Base-by-base conservation (phyloP, 1,140 invertebrate genomes). In the Drepana arcuata region DNA sequence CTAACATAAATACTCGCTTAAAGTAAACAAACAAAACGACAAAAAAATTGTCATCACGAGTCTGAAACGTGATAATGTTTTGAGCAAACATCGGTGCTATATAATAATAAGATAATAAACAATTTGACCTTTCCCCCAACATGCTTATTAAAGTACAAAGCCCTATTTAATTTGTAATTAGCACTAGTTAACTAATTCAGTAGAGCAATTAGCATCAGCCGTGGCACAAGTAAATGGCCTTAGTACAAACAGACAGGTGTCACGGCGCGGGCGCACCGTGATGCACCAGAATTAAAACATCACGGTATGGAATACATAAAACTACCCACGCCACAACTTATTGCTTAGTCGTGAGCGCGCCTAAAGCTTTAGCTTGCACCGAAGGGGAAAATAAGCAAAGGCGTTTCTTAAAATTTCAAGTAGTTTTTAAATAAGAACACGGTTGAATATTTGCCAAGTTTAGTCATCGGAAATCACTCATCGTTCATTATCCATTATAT, bases 401-500 rank as follows among this genome's bases (percentile, higher is more conserved):
- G n/a, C n/a, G n/a, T n/a, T n/a, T n/a, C n/a, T n/a, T n/a, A n/a
- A n/a, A n/a, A n/a, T n/a, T n/a, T n/a, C n/a, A n/a, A n/a, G n/a
- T n/a, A n/a, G n/a, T n/a, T n/a, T n/a, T n/a, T n/a, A n/a, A n/a
- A n/a, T n/a, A n/a, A n/a, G n/a, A n/a, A n/a, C n/a, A n/a, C n/a
- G n/a, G 54, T 44, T 66, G 47, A 45, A 25, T 67, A 43, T 73
- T 73, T 69, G 57, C 56, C 56, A 46, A 47, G 35, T 73, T n/a
- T 62, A 70, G 57, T 77, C 65, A 72, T 64, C 24, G 38, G 27
- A 31, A 48, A 55, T 69, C 53, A 55, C 35, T 64, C 54, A 67
- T 57, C 62, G 49, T 34, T 64, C 54, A 72, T 72, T 73, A 73
- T 61, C 52, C 48, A n/a, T n/a, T n/a, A n/a, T n/a, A n/a, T n/a